These are phyloP conservation scores for Brachyptera risi DNA, from an alignment of 2,888 invertebrate genomes.

Conservation along the genomic window DNA sequence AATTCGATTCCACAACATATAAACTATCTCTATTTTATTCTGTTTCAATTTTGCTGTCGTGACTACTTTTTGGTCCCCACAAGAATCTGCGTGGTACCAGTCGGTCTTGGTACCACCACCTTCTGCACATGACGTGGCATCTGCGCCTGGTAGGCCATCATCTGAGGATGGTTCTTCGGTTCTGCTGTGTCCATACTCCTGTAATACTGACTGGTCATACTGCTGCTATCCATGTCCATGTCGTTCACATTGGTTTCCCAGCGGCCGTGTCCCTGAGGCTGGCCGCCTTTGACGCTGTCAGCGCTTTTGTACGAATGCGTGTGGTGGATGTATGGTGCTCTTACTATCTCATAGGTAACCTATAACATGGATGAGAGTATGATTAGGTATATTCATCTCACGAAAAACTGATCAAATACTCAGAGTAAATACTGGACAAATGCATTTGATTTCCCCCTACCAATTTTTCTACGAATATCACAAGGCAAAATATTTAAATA, in stretches of 20 bases:
- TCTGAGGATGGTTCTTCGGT: neutral
- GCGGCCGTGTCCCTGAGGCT: neutral
- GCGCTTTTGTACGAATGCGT: neutral
- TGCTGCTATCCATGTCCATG: neutral
- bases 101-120: neutral
- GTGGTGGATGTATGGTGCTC: neutral
- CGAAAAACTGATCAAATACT: no score
- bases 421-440: no score
- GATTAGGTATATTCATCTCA: no score
- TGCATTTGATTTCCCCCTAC: no score
- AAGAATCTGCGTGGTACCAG: neutral
- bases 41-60: no score
- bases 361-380: no score
- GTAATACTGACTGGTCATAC: neutral
- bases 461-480: no score
- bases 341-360: constrained; percentile 24
- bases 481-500: no score
- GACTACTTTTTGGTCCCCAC: neutral
- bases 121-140: constrained; percentile 3
- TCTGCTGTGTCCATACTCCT: neutral
- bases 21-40: no score
- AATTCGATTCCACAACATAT: no score
- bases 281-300: neutral
- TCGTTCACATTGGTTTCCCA: constrained; percentile 5
- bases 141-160: neutral